Conservation (phyloP, 2,797 vertebrate species). For the Oreochromis grahami region DNA sequence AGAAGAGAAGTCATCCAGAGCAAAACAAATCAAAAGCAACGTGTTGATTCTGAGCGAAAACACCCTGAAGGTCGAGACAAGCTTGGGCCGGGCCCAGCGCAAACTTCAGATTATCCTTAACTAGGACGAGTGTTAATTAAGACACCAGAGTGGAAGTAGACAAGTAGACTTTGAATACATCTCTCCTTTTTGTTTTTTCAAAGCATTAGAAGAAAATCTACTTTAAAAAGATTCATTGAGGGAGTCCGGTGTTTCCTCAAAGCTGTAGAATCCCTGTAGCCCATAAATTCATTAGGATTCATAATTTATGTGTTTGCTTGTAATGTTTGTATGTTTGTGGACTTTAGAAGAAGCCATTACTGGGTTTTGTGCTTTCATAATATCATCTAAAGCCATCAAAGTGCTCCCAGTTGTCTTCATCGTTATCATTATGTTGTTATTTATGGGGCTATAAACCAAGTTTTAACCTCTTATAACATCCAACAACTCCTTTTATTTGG, state of each 20-base stretch:
- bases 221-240: background rate
- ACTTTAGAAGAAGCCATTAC: background rate
- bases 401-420: background rate
- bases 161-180: background rate
- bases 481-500: background rate
- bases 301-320: background rate
- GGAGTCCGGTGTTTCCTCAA: background rate
- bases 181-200: background rate
- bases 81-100: background rate
- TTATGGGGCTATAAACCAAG: background rate
- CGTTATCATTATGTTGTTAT: background rate
- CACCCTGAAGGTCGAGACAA: background rate
- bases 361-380: background rate
- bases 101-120: background rate
- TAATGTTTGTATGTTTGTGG: background rate
- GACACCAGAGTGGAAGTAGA: background rate
- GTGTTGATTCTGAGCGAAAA: background rate
- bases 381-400: background rate
- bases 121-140: background rate
- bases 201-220: background rate
- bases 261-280: background rate
- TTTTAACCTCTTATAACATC: background rate
- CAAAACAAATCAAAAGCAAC: background rate
- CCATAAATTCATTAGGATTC: background rate
- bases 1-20: background rate